Conservation (phyloP, 2,888 invertebrate genomes). For the Tenthredo scrophulariae region DNA sequence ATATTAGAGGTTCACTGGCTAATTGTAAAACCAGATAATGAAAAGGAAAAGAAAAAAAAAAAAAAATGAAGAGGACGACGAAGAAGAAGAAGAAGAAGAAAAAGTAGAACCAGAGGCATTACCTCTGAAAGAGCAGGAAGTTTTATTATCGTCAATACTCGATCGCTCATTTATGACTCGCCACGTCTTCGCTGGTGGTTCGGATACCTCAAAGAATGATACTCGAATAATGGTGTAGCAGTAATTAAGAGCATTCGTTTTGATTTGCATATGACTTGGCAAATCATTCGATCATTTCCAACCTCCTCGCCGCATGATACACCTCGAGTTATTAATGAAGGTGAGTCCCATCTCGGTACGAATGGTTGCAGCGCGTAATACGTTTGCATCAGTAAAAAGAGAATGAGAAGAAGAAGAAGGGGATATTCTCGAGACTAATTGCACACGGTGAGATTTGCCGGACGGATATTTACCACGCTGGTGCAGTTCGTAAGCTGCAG, state of each 20-base stretch:
- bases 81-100: neutral
- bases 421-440: neutral
- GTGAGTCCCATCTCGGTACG: conserved; percentile 8
- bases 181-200: conserved; percentile 37
- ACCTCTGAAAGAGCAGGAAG: neutral
- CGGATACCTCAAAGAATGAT: conserved; percentile 28
- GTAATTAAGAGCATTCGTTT: conserved; percentile 51
- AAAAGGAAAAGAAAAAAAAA: neutral
- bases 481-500: neutral
- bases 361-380: conserved; percentile 8
- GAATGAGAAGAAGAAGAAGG: neutral
- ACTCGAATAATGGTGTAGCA: conserved; percentile 15
- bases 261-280: conserved; percentile 52
- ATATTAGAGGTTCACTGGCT: conserved; percentile 18
- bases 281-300: conserved; percentile 41
- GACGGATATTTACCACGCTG: neutral
- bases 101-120: neutral
- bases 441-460: neutral
- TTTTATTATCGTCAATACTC: conserved; percentile 36
- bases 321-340: conserved; percentile 45
- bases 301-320: conserved; percentile 38
- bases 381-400: neutral
- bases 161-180: conserved; percentile 1
- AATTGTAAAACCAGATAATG: conserved; percentile 15
- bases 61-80: neutral